Conservation (phyloP, 2,888 invertebrate genomes). For the Acanthosepion lycidas region DNA sequence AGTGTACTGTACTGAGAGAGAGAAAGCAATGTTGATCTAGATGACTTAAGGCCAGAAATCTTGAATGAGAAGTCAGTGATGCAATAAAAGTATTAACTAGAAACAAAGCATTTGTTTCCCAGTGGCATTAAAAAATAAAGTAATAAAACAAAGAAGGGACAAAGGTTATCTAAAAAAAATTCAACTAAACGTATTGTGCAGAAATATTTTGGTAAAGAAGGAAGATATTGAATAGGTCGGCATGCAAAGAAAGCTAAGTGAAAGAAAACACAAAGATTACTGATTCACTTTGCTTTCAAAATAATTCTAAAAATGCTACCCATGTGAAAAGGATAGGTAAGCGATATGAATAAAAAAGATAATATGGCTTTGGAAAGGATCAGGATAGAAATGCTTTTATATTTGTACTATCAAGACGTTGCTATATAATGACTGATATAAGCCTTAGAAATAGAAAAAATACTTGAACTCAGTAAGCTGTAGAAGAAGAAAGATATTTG, state of each 20-base stretch:
- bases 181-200: not conserved
- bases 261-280: slow-evolving; percentile 2
- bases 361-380: slow-evolving; percentile 12
- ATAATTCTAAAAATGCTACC: slow-evolving; percentile 16
- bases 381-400: not conserved
- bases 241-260: not conserved
- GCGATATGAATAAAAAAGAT: not conserved
- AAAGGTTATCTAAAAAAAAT: not conserved
- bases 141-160: not conserved
- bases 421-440: slow-evolving; percentile 20
- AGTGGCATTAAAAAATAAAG: not conserved
- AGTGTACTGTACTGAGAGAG: not conserved
- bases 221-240: not conserved
- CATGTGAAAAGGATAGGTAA: slow-evolving; percentile 10
- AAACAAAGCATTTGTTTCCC: not conserved
- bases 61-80: not conserved
- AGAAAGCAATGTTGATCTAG: not conserved
- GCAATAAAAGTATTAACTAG: slow-evolving; percentile 33
- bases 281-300: not conserved
- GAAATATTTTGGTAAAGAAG: not conserved
- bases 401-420: slow-evolving; percentile 3
- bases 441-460: slow-evolving; percentile 2
- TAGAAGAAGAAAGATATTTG: slow-evolving; percentile 15
- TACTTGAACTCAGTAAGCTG: not conserved
- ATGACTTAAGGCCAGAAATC: not conserved